phyloP scores from a whole-genome alignment of 2,888 invertebrate genomes.

The Ypsolopha scabrella region DNA sequence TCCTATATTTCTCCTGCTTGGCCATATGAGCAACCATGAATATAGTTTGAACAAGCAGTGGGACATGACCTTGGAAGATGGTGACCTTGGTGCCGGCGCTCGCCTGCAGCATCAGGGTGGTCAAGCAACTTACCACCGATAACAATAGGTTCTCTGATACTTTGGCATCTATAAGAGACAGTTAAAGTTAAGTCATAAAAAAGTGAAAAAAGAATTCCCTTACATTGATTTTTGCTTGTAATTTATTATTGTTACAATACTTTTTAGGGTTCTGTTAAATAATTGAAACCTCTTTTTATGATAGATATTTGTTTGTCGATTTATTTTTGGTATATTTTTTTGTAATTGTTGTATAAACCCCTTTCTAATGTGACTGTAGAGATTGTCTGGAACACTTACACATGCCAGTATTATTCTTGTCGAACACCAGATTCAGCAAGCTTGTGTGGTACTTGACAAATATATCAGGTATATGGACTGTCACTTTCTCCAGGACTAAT shows the following conservation, averaged over 20 bases:
- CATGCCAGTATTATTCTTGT: slow-evolving; percentile 55
- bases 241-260: too few species aligned
- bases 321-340: too few species aligned
- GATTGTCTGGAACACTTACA: slow-evolving; percentile 56
- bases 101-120: slow-evolving; percentile 54
- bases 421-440: slow-evolving; percentile 67
- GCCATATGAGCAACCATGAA: slow-evolving; percentile 75
- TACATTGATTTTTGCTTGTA: too few species aligned
- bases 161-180: slow-evolving; percentile 56
- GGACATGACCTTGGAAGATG: slow-evolving; percentile 59
- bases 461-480: slow-evolving; percentile 54
- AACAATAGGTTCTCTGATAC: slow-evolving; percentile 75
- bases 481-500: slow-evolving; percentile 54
- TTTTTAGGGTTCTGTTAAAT: too few species aligned
- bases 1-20: slow-evolving; percentile 72
- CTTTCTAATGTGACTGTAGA: too few species aligned
- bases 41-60: slow-evolving; percentile 74
- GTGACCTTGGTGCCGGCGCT: slow-evolving; percentile 69
- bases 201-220: too few species aligned
- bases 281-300: too few species aligned
- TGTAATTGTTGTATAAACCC: too few species aligned
- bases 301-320: too few species aligned
- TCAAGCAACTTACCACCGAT: slow-evolving; percentile 66
- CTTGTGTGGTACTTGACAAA: slow-evolving; percentile 68
- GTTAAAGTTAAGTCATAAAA: not conserved